Base-by-base conservation (phyloP, 2,113 vertebrate genomes). In the Aptenodytes patagonicus region DNA sequence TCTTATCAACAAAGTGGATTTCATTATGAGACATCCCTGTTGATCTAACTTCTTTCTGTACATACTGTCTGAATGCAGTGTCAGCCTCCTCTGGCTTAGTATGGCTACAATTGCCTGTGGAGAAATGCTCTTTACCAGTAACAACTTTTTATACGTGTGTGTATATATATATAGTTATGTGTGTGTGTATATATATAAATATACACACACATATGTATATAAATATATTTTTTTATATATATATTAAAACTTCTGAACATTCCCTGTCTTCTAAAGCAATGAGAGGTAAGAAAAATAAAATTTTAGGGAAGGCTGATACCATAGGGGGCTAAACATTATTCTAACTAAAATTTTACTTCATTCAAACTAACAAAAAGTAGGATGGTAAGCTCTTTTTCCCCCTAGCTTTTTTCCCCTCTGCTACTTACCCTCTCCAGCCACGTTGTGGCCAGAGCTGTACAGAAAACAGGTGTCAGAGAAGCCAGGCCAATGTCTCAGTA, bases 41-140 rank as follows among this genome's bases (percentile, higher is more conserved):
- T 96, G 85, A 96, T 86, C 78, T 85, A 58, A n/a, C 73, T 58
- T 66, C 64, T 69, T 91, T 82, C 58, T 76, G 36, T 69, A 58
- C 44, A 6, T 31, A 25, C 13, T 68, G 38, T 34, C 70, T 87
- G 55, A 95, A 80, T 44, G 25, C 7, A 78, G 12, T 71, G 42
- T 83, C 60, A 93, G n/a, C 38, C 29, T 87, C 11, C n/a, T 65
- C 42, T 87, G 22, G 6, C 10, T 92, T 62, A 31, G 54, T 38
- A 36, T 16, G 22, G 20, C 17, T 84, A 57, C 19, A 80, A 13
- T 18, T 65, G 21, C 24, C 42, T 28, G 40, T 57, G 24, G 36
- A 79, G 20, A 91, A 83, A 46, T 54, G 32, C 2, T 73, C 11
- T 80, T 72, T 70, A 38, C 10, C 47, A 64, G 47, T n/a, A 65